A percentile compares a stretch with the other conserved stretches of the same genome.
Conservation (phyloP, 2,797 vertebrate species). For the Chiloscyllium punctatum region DNA sequence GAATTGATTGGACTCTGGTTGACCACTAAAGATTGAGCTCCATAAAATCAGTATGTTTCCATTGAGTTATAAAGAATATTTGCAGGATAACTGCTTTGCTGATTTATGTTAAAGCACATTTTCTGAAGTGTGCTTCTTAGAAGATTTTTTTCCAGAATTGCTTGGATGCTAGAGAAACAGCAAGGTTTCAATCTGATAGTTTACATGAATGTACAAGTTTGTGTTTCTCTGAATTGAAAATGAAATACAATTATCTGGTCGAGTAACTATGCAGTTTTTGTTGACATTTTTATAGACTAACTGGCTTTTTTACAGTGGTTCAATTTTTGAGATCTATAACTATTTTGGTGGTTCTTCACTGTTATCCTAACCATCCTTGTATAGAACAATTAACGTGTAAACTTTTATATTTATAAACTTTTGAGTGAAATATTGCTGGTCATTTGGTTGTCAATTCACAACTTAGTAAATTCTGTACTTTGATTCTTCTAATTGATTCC, state of each 20-base stretch:
- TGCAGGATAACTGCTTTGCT: not conserved
- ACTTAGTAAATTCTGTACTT: no score
- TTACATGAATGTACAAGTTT: not conserved
- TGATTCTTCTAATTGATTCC: no score
- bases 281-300: not conserved
- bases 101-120: not conserved
- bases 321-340: not conserved
- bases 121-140: not conserved
- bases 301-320: not conserved
- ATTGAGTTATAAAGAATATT: not conserved
- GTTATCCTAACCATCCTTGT: not conserved
- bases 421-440: not conserved
- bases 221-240: not conserved
- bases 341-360: not conserved
- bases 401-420: not conserved
- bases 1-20: not conserved
- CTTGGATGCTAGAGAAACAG: no score
- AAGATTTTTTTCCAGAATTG: conserved; percentile 3
- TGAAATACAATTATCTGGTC: not conserved
- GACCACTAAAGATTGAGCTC: not conserved
- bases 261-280: conserved; percentile 14
- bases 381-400: not conserved
- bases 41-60: not conserved
- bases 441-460: not conserved
- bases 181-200: not conserved